Evolutionary conservation across 2,113 vertebrate genomes (phyloP).

Genomic region (Salminus brasiliensis): DNA sequence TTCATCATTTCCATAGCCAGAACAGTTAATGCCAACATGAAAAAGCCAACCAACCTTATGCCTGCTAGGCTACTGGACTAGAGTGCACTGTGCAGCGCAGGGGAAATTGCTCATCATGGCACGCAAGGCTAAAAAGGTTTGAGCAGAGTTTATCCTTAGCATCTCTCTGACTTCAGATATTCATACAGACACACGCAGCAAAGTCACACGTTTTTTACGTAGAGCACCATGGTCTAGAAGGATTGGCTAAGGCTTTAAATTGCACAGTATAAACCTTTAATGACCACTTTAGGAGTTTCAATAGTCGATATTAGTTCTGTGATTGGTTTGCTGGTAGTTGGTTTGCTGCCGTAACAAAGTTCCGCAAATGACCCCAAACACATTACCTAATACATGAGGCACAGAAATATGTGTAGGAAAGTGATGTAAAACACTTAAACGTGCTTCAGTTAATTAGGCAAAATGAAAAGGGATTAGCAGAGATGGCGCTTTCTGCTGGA

Average conservation of each 20-base stretch:
- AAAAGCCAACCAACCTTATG: conserved; percentile 14
- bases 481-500: background rate
- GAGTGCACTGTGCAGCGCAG: background rate
- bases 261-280: background rate
- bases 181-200: background rate
- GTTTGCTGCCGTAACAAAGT: background rate
- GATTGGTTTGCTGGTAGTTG: background rate
- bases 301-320: too few species aligned
- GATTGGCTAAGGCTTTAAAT: background rate
- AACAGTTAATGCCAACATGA: conserved; percentile 26
- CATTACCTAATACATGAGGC: background rate
- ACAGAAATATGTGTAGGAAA: background rate
- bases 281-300: background rate
- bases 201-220: background rate
- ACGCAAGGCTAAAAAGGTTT: conserved; percentile 2
- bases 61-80: conserved; percentile 2
- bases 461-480: conserved; percentile 13
- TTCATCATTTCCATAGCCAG: conserved; percentile 34
- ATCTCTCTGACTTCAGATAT: background rate
- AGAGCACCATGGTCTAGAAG: background rate
- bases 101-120: background rate
- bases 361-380: background rate
- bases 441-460: conserved; percentile 25
- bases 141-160: background rate
- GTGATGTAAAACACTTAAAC: background rate